These are phyloP conservation scores for Chauna torquata DNA, from an alignment of 2,113 vertebrate species.

Conservation along the genomic window DNA sequence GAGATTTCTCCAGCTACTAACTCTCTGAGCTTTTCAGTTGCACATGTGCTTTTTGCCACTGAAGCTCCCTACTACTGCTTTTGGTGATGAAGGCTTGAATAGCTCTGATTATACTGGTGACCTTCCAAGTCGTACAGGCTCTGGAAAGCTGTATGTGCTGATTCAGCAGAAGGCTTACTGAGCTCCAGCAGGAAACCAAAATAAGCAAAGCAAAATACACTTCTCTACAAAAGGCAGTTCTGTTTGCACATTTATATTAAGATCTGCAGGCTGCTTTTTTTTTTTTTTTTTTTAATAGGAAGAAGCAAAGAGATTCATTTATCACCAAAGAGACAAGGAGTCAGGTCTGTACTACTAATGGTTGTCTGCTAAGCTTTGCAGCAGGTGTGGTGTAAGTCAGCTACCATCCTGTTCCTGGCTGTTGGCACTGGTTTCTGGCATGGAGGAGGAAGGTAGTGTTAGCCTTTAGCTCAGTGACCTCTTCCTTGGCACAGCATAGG, in stretches of 20 bases:
- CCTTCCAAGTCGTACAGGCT: background rate
- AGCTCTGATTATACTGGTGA: background rate
- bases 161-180: background rate
- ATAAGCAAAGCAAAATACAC: background rate
- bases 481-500: background rate
- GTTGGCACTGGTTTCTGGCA: background rate
- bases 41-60: background rate
- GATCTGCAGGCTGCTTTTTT: background rate
- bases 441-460: background rate
- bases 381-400: rapidly evolving
- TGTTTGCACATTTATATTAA: background rate
- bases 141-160: background rate
- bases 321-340: background rate
- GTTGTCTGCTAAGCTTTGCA: background rate
- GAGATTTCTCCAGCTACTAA: background rate
- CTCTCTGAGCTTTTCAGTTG: background rate
- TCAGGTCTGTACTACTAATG: background rate
- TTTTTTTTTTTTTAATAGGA: background rate
- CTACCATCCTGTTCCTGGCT: background rate
- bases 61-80: background rate
- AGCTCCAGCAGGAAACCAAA: background rate
- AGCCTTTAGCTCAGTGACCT: background rate
- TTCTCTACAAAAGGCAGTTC: background rate
- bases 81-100: background rate
- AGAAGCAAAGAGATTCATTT: background rate